A percentile compares a stretch with the other conserved stretches of the same genome.
Evolutionary conservation across 2,797 vertebrate genomes (phyloP).

Genomic region (Harpagifer antarcticus): DNA sequence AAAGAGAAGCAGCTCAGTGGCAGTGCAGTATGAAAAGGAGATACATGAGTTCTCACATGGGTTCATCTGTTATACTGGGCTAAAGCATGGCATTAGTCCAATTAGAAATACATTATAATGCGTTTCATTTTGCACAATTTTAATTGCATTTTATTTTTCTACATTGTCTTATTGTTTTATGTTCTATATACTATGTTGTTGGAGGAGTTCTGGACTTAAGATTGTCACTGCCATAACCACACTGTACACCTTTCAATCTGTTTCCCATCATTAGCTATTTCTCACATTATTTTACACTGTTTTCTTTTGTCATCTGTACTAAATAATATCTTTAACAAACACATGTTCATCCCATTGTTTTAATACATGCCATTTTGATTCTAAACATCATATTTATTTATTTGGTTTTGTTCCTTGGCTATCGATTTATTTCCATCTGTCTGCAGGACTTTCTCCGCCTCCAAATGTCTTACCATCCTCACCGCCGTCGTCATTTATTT

Average conservation of each 20-base stretch:
- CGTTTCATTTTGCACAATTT: neutral
- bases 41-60: neutral
- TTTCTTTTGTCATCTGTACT: neutral
- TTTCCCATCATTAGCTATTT: neutral
- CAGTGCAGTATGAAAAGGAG: neutral
- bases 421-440: neutral
- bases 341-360: no score
- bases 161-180: no score
- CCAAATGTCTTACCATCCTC: constrained; percentile 4
- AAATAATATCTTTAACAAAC: no score
- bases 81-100: neutral
- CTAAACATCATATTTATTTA: neutral
- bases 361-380: neutral
- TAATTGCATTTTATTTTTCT: no score
- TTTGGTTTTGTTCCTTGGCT: neutral
- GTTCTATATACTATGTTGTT: no score
- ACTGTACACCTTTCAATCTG: neutral
- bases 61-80: neutral
- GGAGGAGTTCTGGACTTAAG: no score
- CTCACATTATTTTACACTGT: neutral
- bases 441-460: neutral
- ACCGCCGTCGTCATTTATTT: neutral
- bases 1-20: neutral
- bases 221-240: no score
- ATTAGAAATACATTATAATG: neutral